Conservation (phyloP, 2,888 invertebrate genomes). For the Lottia gigantea region DNA sequence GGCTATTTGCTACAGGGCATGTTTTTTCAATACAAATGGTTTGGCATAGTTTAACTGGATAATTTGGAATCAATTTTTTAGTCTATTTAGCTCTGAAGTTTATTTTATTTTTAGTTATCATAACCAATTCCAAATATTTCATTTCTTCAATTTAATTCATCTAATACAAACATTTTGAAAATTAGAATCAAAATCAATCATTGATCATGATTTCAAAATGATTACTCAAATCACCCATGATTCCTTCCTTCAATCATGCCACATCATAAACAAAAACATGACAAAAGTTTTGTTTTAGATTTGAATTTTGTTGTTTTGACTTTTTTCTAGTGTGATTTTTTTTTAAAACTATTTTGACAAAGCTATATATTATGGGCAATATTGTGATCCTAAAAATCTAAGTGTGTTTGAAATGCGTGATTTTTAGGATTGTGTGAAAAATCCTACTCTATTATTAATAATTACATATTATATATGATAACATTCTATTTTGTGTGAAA, state of each 20-base stretch:
- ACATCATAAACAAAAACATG: slow-evolving; percentile 10
- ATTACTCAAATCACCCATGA: too few species aligned
- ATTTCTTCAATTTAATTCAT: too few species aligned
- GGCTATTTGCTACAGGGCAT: not conserved
- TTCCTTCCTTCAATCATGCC: not conserved
- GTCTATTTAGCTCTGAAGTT: too few species aligned
- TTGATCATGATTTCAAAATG: too few species aligned
- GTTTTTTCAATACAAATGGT: too few species aligned
- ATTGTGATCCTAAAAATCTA: slow-evolving; percentile 35
- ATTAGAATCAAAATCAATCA: too few species aligned
- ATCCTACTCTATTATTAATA: slow-evolving; percentile 26
- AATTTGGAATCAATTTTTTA: too few species aligned
- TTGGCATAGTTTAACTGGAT: too few species aligned
- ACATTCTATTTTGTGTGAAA: slow-evolving; percentile 22
- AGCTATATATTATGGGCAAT: slow-evolving; percentile 34
- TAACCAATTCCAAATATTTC: too few species aligned
- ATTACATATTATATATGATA: slow-evolving; percentile 17
- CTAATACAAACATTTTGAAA: too few species aligned
- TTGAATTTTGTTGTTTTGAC: slow-evolving; percentile 22
- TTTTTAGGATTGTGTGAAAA: slow-evolving; percentile 25
- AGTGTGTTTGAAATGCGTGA: slow-evolving; percentile 31
- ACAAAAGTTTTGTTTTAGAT: not conserved
- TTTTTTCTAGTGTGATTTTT: slow-evolving; percentile 29
- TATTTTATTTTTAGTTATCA: too few species aligned
- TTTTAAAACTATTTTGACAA: slow-evolving; percentile 13